These are phyloP conservation scores for Lepus americanus DNA, from an alignment of 2,113 vertebrate species.

Conservation along the genomic window DNA sequence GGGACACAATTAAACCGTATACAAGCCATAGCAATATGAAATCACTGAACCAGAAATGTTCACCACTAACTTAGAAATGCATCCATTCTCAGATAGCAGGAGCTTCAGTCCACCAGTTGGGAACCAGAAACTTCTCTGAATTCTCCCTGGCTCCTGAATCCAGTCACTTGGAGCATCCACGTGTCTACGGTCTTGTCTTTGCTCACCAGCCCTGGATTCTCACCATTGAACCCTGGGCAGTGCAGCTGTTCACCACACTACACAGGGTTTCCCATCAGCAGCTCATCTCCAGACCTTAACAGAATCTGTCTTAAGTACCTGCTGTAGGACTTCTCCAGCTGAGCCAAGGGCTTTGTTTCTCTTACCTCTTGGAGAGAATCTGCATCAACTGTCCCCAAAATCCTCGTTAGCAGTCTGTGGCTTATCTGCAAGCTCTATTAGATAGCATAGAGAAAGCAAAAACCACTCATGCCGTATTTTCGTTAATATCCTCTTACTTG, in stretches of 20 bases:
- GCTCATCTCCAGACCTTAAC: background rate
- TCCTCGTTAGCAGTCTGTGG: background rate
- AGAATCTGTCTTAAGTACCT: background rate
- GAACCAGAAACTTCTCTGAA: constrained; percentile 8
- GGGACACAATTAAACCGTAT: no score
- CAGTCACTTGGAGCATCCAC: background rate
- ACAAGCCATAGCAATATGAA: background rate
- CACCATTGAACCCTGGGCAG: background rate
- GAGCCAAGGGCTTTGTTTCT: background rate
- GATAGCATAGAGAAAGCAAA: constrained; percentile 28
- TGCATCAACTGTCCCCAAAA: background rate
- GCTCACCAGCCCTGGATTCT: background rate
- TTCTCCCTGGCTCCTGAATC: background rate
- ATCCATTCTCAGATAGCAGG: background rate
- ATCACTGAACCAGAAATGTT: background rate
- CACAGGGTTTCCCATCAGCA: background rate
- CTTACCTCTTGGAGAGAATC: constrained; percentile 17
- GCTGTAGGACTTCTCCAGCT: constrained; percentile 31
- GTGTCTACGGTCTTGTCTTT: background rate
- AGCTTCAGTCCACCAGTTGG: background rate
- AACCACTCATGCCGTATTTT: background rate
- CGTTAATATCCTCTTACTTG: background rate
- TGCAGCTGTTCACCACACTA: background rate
- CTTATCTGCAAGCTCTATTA: background rate
- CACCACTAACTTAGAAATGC: constrained; percentile 39